These are phyloP conservation scores for Anas georgica DNA, from an alignment of 2,797 vertebrate genomes.

Conservation along the genomic window DNA sequence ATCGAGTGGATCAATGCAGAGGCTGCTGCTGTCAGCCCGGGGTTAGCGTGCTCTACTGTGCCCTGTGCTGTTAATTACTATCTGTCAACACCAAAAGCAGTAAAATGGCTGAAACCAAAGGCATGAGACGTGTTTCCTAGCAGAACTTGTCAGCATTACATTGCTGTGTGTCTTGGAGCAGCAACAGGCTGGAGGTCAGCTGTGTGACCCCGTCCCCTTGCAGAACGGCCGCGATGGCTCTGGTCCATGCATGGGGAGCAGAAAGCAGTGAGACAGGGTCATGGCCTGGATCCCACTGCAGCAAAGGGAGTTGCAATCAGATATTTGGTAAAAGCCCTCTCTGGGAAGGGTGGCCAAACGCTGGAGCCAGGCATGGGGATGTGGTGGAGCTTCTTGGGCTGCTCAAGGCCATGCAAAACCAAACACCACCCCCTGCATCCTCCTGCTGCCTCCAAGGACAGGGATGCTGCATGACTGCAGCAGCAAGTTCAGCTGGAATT, in stretches of 20 bases:
- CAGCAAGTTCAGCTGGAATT: neutral
- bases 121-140: neutral
- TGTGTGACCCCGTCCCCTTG: rapidly evolving
- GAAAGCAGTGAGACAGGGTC: rapidly evolving
- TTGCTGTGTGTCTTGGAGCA: neutral
- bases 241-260: rapidly evolving
- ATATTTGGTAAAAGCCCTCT: neutral
- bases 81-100: neutral
- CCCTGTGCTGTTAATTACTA: neutral
- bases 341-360: rapidly evolving
- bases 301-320: neutral
- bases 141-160: neutral
- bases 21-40: rapidly evolving
- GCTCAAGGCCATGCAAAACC: rapidly evolving
- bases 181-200: neutral
- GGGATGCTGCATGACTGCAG: neutral
- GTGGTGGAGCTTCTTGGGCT: neutral
- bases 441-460: neutral
- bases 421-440: neutral
- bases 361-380: rapidly evolving
- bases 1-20: neutral
- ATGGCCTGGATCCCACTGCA: neutral
- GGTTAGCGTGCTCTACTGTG: no score
- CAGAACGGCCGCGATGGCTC: rapidly evolving
- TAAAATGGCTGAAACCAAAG: neutral